These are phyloP conservation scores for Tetragnatha montana DNA, from an alignment of 2,888 invertebrate species.

Conservation along the genomic window DNA sequence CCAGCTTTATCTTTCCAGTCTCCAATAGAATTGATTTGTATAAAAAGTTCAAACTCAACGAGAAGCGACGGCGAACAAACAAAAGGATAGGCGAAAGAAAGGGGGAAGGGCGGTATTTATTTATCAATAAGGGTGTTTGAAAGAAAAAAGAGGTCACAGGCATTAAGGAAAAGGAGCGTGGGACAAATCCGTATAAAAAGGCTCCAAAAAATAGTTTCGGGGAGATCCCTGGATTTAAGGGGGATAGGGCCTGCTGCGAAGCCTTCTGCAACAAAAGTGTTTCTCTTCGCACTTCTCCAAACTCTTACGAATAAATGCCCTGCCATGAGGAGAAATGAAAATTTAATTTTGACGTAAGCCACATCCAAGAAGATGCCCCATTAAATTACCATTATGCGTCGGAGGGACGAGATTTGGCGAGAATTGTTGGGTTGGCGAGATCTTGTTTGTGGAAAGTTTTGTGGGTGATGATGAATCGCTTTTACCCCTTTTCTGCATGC, in stretches of 20 bases:
- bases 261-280: conserved; percentile 65
- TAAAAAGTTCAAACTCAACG: conserved; percentile 15
- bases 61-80: background rate
- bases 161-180: conserved; percentile 22
- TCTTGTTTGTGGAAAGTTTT: background rate
- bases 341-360: conserved; percentile 71
- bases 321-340: conserved; percentile 69
- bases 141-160: conserved; percentile 23
- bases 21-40: conserved; percentile 38
- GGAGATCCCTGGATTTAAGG: conserved; percentile 61
- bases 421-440: conserved; percentile 41
- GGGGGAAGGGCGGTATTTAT: conserved; percentile 36
- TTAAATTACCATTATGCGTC: conserved; percentile 70
- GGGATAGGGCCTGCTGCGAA: conserved; percentile 45
- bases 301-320: conserved; percentile 57
- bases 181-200: conserved; percentile 48
- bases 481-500: too few relatives aligned
- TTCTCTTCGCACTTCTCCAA: conserved; percentile 61
- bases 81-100: conserved; percentile 2
- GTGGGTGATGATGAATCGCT: too few relatives aligned
- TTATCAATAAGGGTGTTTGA: conserved; percentile 56
- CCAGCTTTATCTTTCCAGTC: background rate
- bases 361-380: conserved; percentile 68
- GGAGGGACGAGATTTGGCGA: conserved; percentile 20
- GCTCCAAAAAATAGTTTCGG: conserved; percentile 48